Evolutionary conservation across 2,797 vertebrate genomes (phyloP).

Genomic region (Platyrinchus mystaceus): DNA sequence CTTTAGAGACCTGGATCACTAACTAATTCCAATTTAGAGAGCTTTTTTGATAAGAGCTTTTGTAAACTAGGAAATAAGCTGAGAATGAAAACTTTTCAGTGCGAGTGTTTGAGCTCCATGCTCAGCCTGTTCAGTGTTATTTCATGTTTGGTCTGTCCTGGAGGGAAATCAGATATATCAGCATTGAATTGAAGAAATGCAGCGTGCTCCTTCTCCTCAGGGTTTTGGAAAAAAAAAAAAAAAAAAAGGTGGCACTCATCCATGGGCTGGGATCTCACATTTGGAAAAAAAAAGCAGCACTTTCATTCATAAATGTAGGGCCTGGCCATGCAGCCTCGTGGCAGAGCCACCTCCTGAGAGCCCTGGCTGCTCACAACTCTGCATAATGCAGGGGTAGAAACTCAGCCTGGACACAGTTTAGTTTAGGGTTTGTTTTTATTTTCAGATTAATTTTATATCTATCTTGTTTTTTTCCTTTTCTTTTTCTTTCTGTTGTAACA

Average conservation of each 20-base stretch:
- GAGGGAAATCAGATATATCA: constrained; percentile 55
- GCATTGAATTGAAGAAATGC: constrained; percentile 28
- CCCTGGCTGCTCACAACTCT: neutral
- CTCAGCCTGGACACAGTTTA: neutral
- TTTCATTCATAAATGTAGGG: constrained; percentile 40
- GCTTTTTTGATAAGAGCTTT: constrained; percentile 70
- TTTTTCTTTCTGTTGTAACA: neutral
- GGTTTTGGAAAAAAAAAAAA: neutral
- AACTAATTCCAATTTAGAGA: constrained; percentile 74
- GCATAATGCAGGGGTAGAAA: neutral
- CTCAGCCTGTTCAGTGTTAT: constrained; percentile 47
- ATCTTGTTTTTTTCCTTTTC: too few relatives aligned
- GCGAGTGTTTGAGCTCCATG: neutral
- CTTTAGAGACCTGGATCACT: constrained; percentile 72
- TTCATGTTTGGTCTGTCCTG: constrained; percentile 56
- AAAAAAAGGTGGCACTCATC: neutral
- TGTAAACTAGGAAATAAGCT: constrained; percentile 65
- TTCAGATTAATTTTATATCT: neutral
- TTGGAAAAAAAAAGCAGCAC: neutral
- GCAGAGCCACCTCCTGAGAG: neutral
- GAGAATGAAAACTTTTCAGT: constrained; percentile 57
- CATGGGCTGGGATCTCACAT: neutral
- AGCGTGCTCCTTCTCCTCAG: neutral
- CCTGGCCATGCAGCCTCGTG: neutral
- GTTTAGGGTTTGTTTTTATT: neutral